Conservation (phyloP, 2,113 vertebrate species). For the Neotragus pygmaeus region DNA sequence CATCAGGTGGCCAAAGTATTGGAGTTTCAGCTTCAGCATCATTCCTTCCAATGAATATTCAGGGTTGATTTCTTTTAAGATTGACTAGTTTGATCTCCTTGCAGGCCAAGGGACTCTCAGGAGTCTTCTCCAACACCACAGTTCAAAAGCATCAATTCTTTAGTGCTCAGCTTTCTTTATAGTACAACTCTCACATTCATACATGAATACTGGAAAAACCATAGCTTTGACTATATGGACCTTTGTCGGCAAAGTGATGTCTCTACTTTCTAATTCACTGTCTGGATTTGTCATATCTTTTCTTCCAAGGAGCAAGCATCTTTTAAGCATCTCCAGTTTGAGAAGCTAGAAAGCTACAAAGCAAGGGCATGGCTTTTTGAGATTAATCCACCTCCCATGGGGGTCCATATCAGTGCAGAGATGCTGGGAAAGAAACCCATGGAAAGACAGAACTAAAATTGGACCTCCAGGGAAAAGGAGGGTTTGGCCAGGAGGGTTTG, state of each 20-base stretch:
- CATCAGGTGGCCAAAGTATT: not conserved
- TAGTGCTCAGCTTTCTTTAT: not conserved
- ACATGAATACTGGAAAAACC: not conserved
- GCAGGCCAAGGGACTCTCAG: not conserved
- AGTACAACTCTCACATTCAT: not conserved
- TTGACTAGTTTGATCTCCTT: not conserved
- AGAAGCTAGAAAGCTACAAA: no score
- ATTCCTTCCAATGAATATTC: not conserved
- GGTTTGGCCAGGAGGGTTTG: fast-evolving
- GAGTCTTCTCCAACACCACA: not conserved
- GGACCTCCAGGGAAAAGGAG: fast-evolving
- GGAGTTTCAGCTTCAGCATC: not conserved
- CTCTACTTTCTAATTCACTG: not conserved
- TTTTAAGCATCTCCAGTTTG: not conserved
- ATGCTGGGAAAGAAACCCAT: fast-evolving
- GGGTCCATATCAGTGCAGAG: fast-evolving
- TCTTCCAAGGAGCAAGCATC: not conserved
- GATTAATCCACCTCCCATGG: not conserved
- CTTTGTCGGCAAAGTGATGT: not conserved
- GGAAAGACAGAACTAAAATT: no score
- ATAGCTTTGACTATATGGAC: not conserved
- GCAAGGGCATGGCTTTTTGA: not conserved
- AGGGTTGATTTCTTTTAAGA: not conserved
- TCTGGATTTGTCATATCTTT: not conserved
- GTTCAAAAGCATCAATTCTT: not conserved